Evolutionary conservation across 2,113 vertebrate genomes (phyloP), one percentile per base, ranked within the genome.

Genomic region (Uropsilus gracilis): DNA sequence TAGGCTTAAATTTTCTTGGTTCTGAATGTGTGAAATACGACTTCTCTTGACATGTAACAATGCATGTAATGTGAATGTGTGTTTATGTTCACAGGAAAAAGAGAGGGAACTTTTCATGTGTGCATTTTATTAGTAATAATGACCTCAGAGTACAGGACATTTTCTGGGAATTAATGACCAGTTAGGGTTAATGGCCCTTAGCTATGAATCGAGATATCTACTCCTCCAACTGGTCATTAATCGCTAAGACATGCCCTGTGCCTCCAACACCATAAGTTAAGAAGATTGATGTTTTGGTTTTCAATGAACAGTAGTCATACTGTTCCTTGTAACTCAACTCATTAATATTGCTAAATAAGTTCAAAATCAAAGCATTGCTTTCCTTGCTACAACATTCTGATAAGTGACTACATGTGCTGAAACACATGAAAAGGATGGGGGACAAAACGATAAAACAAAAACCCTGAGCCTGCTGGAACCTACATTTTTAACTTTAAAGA

Each of bases 131-230:
- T 97, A 96, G 90, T 82, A 97, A 94, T 87, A 97, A 94, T 94
- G 97, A 96, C 91, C 95, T 97, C 96, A 91, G n/a, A n/a, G 95
- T 73, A 89, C 66, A 97, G 55, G 95, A 68, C 91, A 80, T 87
- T 97, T 98, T 96, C 95, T 98, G 95, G 82, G 95, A 89, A 89
- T 97, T 96, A 97, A 97, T 92, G 93, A 89, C 84, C 78, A 94
- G 89, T 50, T 97, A 88, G 97, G 96, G 97, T 98, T 98, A 98
- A 98, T 95, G 98, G 96, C 97, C 97, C 97, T 97, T 96, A 92
- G 96, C 97, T 93, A 48, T 44, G 82, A 77, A 97, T 63, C 95
- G 95, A 94, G 94, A 96, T 96, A 94, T 53, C 94, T 83, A 90
- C 96, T 95, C 94, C 96, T 98, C 95, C 96, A 97, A 98, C 94